Base-by-base conservation (phyloP, 2,113 vertebrate genomes). In the Pyrgilauda ruficollis region DNA sequence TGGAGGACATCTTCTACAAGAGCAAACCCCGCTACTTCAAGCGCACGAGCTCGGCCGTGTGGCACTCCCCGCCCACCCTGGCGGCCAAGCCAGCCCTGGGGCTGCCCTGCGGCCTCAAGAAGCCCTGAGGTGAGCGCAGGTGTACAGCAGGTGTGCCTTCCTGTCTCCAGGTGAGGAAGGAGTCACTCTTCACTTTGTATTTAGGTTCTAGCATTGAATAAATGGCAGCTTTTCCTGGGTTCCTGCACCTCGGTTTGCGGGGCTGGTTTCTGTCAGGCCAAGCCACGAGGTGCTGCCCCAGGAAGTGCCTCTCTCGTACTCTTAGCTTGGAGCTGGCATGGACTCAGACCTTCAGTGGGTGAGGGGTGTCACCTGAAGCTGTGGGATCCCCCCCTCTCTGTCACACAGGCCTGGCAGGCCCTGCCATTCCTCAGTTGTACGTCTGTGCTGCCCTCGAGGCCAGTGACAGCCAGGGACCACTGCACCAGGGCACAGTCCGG, bases 11-110 rank as follows among this genome's bases (percentile, higher is more conserved):
- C 61, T 99, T 99, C 92, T 98, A 98, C 93, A 99, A 99, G 97
- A 99, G 92, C 96, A 99, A 99, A 62, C 99, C 99, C 3, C 98
- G 99, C 7, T 99, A 99, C 95, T 98, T 99, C 81, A 99, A 99
- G 93, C 98, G 99, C 50, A 99, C 99, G 4, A 99, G 99, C 96
- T 99, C 99, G 0, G 99, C 99, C 0, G 99, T 99, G 14, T 99
- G 99, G 99, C 97, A 98, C 85, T 99, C 99, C 0, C 99, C 99
- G 0, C 99, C 91, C 21, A 11, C 80, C 6, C 0, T 43, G 56
- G 64, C 3, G 90, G 91, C 35, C 20, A 90, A 84, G 79, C 84
- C 74, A 41, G 94, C 41, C 46, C 92, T 23, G 33, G 80, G 72
- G 72, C 72, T 77, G 72, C 35, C 95, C 6, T 47, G 83, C 3